Base-by-base conservation (phyloP, 2,113 vertebrate species). In the Cyphomyrus discorhynchus region DNA sequence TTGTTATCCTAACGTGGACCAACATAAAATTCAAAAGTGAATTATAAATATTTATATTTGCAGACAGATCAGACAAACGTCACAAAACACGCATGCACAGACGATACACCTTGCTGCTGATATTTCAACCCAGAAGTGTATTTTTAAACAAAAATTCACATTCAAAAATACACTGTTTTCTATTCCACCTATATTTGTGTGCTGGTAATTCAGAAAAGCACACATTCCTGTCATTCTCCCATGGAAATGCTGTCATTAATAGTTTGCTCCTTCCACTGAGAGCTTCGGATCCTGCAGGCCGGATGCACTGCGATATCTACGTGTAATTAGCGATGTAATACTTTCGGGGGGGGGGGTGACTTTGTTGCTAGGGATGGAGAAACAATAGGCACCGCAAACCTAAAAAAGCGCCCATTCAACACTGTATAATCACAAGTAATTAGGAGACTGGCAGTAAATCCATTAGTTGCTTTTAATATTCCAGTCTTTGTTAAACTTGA, bases 401-500 rank as follows among this genome's bases (percentile, higher is more conserved):
- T 77, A n/a, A 91, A 89, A 66, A 39, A 77, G 27, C 15, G 11
- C 7, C 53, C 49, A 46, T 89, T 89, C 88, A 87, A 86, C 21
- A 35, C 62, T 11, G 45, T 53, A 82, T 82, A 89, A 89, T 89
- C 88, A 91, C 88, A 91, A 91, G 74, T 87, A 91, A 62, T 89
- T 91, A 89, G 19, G 89, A 47, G 88, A 35, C 87, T 58, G 6
- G 83, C 50, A 89, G 46, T 89, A 91, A 87, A 89, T 52, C 52
- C 87, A 88, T 91, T 31, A 50, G 46, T 19, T 66, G 49, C 83
- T 89, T 91, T 87, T 89, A 89, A 91, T 89, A 89, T 89, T 88
- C 83, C 39, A 24, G 47, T 6, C 88, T 77, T 74, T 87, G 66
- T 89, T 66, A 50, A 74, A 24, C 66, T 86, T 49, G 85, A 89